Evolutionary conservation across 2,888 invertebrate species (phyloP), one percentile per base, ranked within the genome.

Genomic region (Tromatobia lineatoria): DNA sequence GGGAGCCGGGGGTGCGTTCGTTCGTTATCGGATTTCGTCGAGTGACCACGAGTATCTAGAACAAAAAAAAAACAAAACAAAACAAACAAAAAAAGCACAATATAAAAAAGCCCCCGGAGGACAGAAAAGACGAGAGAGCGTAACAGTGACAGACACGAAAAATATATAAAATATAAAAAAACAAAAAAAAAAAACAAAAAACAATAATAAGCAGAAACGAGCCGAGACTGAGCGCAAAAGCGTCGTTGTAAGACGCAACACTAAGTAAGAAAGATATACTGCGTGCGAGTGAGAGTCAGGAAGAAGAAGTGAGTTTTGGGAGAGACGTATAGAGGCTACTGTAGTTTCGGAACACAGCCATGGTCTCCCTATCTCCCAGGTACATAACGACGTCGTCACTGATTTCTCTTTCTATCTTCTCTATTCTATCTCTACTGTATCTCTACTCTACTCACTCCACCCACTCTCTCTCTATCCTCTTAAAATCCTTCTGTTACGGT

Each of bases 311-410:
- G 82, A 85, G 78, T 61, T 86, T 82, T 82, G 83, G 79, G 84
- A 80, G 85, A 83, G 84, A 79, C 83, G 79, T 90, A 88, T 91
- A 91, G 91, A 92, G 92, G 92, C 91, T 93, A 93, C 95, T 94
- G 94, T 95, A 94, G 94, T 95, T 95, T 94, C 94, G 95, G 95
- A 95, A 95, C 95, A 95, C 95, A 95, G 95, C 95, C 95, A 95
- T 95, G 95, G 95, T 95, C 95, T 95, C 95, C 95, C 94, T 95
- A 94, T 95, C 95, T 94, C 95, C 95, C 94, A 95, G 95, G 95
- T 95, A 95, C 94, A 94, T 94, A 91, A 91, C 92, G 89, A 93
- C 92, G 91, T 93, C 93, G 90, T 93, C 91, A 90, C 89, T 92
- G 89, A 90, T 91, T 89, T 90, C 78, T 88, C 77, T 82, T 61